Evolutionary conservation across 1,140 invertebrate species (phyloP), one percentile per base, ranked within the genome.

Genomic region (Laupala kohalensis): DNA sequence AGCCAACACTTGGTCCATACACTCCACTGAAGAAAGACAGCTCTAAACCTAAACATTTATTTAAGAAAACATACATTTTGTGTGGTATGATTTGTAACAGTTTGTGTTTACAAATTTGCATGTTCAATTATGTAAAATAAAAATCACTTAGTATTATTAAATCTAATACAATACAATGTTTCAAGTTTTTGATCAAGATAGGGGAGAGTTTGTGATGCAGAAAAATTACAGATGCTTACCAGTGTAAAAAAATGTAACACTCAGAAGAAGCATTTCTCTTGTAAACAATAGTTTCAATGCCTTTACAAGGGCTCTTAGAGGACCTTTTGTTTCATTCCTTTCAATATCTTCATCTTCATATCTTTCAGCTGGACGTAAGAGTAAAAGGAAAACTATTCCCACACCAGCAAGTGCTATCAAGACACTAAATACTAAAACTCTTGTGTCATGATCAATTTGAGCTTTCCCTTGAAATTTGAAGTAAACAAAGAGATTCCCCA

Each of bases 11-110:
- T 0, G 93, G 86, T n/a, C 94, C 91, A 81, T 98, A 98, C 0
- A 99, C 95, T 1, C 94, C 95, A 78, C 93, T 95, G 81, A 92
- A 97, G 84, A 98, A 98, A 0, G 94, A 95, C 30, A 97, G 80
- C 74, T 95, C 93, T 26, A 98, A 79, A 66, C 96, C 96, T 92
- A 80, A 30, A 71, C n/a, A 66, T 6, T 9, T 25, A 66, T 5
- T 23, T 24, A 5, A 66, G 6, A 66, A 23, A 66, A 24, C 62
- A 13, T n/a, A n/a, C n/a, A 15, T n/a, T n/a, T 63, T n/a, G n/a
- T 13, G 62, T n/a, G 13, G 13, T 63, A 13, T 63, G 62, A 63
- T n/a, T n/a, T n/a, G n/a, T n/a, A n/a, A n/a, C n/a, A n/a, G n/a
- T n/a, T n/a, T n/a, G n/a, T n/a, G n/a, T n/a, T n/a, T n/a, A n/a